A percentile compares a stretch with the other conserved stretches of the same genome.
phyloP scores from a whole-genome alignment of 2,113 vertebrate species.

The Myiopsitta monachus region DNA sequence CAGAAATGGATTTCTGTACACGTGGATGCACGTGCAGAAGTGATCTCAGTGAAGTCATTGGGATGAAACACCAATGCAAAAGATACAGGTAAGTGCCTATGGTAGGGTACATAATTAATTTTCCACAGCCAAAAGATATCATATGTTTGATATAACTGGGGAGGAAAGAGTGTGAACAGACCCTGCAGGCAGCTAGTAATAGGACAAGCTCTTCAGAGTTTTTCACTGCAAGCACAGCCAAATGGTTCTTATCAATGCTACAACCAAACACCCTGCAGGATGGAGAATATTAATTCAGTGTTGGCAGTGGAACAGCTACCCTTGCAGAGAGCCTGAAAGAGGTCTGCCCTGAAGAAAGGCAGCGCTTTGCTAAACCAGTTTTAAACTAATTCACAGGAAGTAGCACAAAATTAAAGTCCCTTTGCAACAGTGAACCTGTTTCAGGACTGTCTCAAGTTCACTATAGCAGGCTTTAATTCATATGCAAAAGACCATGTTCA shows the following conservation, averaged over 20 bases:
- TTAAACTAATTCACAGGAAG: not conserved
- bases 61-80: not conserved
- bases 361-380: not conserved
- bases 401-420: not conserved
- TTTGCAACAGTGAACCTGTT: not conserved
- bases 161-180: not conserved
- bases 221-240: not conserved
- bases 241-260: not conserved
- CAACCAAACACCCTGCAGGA: not conserved
- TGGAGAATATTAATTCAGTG: fast-evolving
- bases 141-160: not conserved
- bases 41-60: not conserved
- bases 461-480: not conserved
- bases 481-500: not conserved
- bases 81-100: not conserved
- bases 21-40: not conserved
- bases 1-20: too few relatives aligned
- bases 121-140: not conserved
- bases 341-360: not conserved
- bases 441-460: not conserved
- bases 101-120: not conserved
- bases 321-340: not conserved
- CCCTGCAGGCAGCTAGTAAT: not conserved
- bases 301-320: not conserved
- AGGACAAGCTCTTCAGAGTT: not conserved